A percentile compares a stretch with the other conserved stretches of the same genome.
Evolutionary conservation across 2,113 vertebrate genomes (phyloP).

Genomic region (Planiliza haematocheilus): DNA sequence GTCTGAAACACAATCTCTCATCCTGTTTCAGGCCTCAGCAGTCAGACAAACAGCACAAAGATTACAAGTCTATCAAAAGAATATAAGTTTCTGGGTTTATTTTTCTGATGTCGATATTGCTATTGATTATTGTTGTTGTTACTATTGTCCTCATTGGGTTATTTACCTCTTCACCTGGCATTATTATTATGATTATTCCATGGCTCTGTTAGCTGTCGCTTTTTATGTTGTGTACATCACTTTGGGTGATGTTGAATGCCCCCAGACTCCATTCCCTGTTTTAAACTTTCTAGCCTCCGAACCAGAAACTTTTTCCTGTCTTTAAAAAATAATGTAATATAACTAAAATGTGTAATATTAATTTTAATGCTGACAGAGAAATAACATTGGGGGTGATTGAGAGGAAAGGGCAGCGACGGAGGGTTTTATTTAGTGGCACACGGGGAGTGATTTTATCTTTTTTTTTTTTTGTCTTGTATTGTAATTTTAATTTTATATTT

Average conservation of each 20-base stretch:
- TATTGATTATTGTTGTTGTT: conserved; percentile 76
- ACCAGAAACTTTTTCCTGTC: conserved; percentile 48
- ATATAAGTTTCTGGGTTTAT: conserved; percentile 55
- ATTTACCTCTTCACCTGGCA: conserved; percentile 67
- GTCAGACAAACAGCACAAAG: conserved; percentile 57
- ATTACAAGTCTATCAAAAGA: conserved; percentile 59
- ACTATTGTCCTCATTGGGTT: conserved; percentile 73
- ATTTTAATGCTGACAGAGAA: conserved; percentile 74
- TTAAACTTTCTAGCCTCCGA: conserved; percentile 44
- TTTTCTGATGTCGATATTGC: conserved; percentile 75
- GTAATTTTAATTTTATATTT: conserved; percentile 84
- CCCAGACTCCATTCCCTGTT: conserved; percentile 53
- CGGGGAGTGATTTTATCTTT: conserved; percentile 59
- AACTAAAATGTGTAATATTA: conserved; percentile 78
- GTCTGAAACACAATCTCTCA: conserved; percentile 24
- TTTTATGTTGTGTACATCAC: conserved; percentile 71
- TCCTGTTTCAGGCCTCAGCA: conserved; percentile 45
- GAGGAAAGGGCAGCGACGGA: conserved; percentile 31
- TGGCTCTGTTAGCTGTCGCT: conserved; percentile 69
- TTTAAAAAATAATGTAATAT: conserved; percentile 78
- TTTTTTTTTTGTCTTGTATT: conserved; percentile 73
- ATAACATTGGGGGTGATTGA: conserved; percentile 50
- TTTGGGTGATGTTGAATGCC: conserved; percentile 47
- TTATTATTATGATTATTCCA: conserved; percentile 64
- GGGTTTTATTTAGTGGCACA: conserved; percentile 53